Percentiles rank a stretch among this genome's conserved stretches.
Evolutionary conservation across 1,140 invertebrate genomes (phyloP).

Genomic region (Leptinotarsa undecemlineata): DNA sequence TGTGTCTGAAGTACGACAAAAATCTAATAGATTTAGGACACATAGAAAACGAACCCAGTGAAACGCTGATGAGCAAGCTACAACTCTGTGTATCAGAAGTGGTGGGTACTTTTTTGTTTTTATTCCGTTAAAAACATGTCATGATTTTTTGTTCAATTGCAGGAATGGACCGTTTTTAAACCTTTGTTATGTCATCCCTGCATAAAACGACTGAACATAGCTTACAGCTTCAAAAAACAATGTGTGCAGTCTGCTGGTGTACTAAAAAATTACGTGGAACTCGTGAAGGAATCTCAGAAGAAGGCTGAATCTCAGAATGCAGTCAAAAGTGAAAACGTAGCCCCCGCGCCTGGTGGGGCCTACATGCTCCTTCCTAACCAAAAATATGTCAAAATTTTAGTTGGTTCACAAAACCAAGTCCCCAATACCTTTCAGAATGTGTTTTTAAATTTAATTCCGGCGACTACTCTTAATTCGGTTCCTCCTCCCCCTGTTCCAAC

Average conservation of each 20-base stretch:
- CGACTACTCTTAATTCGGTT: conserved; percentile 32
- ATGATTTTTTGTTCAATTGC: conserved; percentile 37
- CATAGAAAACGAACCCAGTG: conserved; percentile 47
- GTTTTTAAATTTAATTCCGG: conserved; percentile 50
- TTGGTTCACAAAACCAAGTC: conserved; percentile 43
- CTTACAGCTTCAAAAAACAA: conserved; percentile 49
- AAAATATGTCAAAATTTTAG: conserved; percentile 48
- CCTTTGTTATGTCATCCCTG: conserved; percentile 50
- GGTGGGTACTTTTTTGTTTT: conserved; percentile 46
- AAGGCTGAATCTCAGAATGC: conserved; percentile 45
- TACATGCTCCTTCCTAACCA: conserved; percentile 47
- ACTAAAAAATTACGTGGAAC: conserved; percentile 46
- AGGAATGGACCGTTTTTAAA: conserved; percentile 51
- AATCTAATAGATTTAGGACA: conserved; percentile 48
- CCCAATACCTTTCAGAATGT: conserved; percentile 48
- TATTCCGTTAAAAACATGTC: conserved; percentile 29
- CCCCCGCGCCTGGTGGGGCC: conserved; percentile 32
- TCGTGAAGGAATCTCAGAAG: conserved; percentile 46
- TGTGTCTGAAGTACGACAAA: conserved; percentile 51
- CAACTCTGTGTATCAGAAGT: conserved; percentile 52
- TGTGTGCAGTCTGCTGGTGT: conserved; percentile 47
- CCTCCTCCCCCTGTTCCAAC: conserved; percentile 15
- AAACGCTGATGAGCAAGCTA: conserved; percentile 49
- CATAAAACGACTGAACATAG: conserved; percentile 47
- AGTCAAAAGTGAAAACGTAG: conserved; percentile 15